These are phyloP conservation scores for Lacanobia wlatinum DNA, from an alignment of 2,888 invertebrate species.

Conservation along the genomic window DNA sequence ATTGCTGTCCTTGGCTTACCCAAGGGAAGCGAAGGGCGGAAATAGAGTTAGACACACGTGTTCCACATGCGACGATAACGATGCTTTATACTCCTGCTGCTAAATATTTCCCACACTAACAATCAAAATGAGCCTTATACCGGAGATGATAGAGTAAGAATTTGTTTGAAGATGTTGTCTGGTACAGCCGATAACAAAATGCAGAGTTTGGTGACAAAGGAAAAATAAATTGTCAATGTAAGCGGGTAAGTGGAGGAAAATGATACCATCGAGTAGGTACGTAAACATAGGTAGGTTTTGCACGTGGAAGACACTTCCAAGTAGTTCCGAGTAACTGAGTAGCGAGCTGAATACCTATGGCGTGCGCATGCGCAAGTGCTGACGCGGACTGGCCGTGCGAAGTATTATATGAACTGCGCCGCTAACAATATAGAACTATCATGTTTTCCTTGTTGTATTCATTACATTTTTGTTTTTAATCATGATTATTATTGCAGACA, in stretches of 20 bases:
- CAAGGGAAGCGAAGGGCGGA: conserved; percentile 86
- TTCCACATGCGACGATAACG: conserved; percentile 84
- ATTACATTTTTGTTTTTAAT: conserved; percentile 59
- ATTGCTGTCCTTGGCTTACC: conserved; percentile 83
- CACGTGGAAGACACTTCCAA: conserved; percentile 83
- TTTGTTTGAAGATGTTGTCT: conserved; percentile 36
- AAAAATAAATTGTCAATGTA: conserved; percentile 78
- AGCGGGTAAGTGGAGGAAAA: conserved; percentile 79
- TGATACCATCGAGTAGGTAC: conserved; percentile 73
- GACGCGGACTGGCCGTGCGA: conserved; percentile 66
- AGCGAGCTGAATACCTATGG: conserved; percentile 69
- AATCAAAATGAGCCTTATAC: conserved; percentile 52
- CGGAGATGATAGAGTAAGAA: conserved; percentile 54
- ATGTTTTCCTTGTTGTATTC: conserved; percentile 77
- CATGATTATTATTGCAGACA: conserved; percentile 25
- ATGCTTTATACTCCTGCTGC: conserved; percentile 65
- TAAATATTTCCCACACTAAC: conserved; percentile 62
- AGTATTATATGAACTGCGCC: conserved; percentile 67
- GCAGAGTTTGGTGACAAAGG: conserved; percentile 70
- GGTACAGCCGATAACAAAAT: conserved; percentile 66
- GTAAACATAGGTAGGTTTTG: conserved; percentile 50
- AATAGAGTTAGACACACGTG: conserved; percentile 85
- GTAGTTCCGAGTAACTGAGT: conserved; percentile 68
- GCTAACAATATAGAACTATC: conserved; percentile 73
- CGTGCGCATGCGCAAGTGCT: conserved; percentile 70